Evolutionary conservation across 2,888 invertebrate genomes (phyloP), one percentile per base, ranked within the genome.

Genomic region (Vannuccia rotundouncinata): DNA sequence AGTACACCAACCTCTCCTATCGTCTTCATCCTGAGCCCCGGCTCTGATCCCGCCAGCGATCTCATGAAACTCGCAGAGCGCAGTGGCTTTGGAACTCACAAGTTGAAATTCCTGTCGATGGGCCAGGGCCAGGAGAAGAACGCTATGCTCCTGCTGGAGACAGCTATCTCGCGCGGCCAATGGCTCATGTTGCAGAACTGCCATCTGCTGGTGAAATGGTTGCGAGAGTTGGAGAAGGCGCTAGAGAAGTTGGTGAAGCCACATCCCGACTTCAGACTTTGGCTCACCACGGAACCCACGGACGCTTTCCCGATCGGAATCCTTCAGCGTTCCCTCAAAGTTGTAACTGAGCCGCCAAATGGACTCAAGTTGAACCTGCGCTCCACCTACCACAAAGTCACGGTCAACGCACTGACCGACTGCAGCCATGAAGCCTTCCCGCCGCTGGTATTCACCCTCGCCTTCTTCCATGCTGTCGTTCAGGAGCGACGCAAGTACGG

Each of bases 161-260:
- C 87, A 22, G 87, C 88, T 30, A 85, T 87, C 27, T 84, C 86
- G 10, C 85, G 88, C 85, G 95, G 95, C 0, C 92, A 93, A 85
- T 95, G 95, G 95, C 88, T 95, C 82, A 93, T 95, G 91, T 90
- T 95, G 29, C 95, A 95, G 89, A 95, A 95, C 89, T 95, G 95
- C 82, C 95, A 95, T 86, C 89, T 95, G 77, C 89, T 95, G 29
- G 90, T 94, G 10, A 89, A 91, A 1, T 95, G 95, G 89, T 90
- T 95, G 1, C 90, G 91, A 27, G 91, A 91, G 82, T 88, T 95
- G 83, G 95, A 95, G 88, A 95, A 95, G 85, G 91, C 91, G 83
- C 88, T 95, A 76, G 95, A 95, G 85, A 90, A 91, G 86, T 90
- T 93, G 85, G 91, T 90, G 80, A 92, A 92, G 84, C 93, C 94